A percentile compares a stretch with the other conserved stretches of the same genome.
These are phyloP conservation scores for Scolanthus callimorphus DNA, from an alignment of 92 coral and sea anemone genomes.

Conservation along the genomic window DNA sequence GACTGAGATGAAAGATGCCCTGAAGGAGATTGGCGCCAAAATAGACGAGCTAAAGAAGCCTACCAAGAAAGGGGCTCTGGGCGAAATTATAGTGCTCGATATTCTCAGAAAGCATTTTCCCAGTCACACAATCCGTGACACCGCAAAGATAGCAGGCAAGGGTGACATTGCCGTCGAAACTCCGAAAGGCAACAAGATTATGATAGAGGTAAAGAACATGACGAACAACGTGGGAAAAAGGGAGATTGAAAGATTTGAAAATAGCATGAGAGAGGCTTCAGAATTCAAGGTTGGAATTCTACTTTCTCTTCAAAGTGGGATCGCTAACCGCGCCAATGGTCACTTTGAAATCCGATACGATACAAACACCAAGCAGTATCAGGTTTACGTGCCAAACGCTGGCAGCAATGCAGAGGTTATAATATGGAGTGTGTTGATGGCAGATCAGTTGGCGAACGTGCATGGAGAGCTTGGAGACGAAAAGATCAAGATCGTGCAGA, in stretches of 20 bases:
- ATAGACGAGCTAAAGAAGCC: slow-evolving; percentile 5
- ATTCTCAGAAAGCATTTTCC: slow-evolving; percentile 1
- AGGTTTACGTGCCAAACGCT: slow-evolving; percentile 35
- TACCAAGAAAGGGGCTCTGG: slow-evolving; percentile 1
- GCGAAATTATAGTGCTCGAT: neutral
- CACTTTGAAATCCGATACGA: slow-evolving; percentile 24
- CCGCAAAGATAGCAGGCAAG: neutral
- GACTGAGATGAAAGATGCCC: no score
- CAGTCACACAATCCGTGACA: slow-evolving; percentile 4
- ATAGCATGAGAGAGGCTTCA: neutral
- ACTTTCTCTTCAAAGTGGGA: slow-evolving; percentile 27
- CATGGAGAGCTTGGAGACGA: slow-evolving; percentile 7
- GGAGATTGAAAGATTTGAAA: slow-evolving; percentile 28
- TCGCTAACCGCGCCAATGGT: slow-evolving; percentile 4
- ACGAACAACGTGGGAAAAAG: neutral
- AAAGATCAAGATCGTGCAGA: neutral
- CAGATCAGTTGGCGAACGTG: slow-evolving; percentile 26
- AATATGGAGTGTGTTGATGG: slow-evolving; percentile 32
- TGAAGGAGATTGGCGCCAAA: neutral
- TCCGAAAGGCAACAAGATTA: slow-evolving; percentile 1
- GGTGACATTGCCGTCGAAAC: slow-evolving; percentile 27
- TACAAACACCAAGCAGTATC: neutral
- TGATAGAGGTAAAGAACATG: slow-evolving; percentile 28
- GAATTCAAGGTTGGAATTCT: slow-evolving; percentile 31
- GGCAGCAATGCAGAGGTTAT: slow-evolving; percentile 4